These are phyloP conservation scores for Capitella teleta DNA, from an alignment of 1,140 invertebrate genomes.

Conservation along the genomic window DNA sequence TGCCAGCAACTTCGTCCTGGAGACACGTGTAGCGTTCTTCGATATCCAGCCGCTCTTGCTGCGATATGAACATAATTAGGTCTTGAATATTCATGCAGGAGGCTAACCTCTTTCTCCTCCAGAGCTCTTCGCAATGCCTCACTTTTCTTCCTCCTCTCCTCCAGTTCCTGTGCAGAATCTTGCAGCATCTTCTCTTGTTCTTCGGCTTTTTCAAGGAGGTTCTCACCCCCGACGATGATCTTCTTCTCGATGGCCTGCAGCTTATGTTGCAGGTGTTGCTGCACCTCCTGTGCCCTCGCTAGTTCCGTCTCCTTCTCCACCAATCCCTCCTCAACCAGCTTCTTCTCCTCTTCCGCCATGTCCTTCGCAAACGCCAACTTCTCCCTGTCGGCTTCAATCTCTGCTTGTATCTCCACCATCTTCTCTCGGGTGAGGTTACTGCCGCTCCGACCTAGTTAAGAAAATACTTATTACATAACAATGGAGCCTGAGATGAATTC, in stretches of 20 bases:
- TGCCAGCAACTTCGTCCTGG: conserved; percentile 75
- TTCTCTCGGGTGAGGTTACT: conserved; percentile 45
- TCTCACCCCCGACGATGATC: conserved; percentile 95
- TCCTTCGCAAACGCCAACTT: conserved; percentile 45
- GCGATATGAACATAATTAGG: too few species aligned
- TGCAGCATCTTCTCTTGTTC: conserved; percentile 82
- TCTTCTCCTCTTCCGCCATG: conserved; percentile 56
- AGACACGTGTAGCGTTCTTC: conserved; percentile 90
- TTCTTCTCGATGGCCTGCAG: conserved; percentile 84
- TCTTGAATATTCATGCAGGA: too few species aligned
- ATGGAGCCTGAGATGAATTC: too few species aligned
- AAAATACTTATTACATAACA: too few species aligned
- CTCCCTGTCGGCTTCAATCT: conserved; percentile 45
- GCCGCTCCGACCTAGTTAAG: too few species aligned
- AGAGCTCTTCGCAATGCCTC: conserved; percentile 59
- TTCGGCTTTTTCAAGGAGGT: conserved; percentile 93
- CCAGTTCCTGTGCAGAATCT: conserved; percentile 77
- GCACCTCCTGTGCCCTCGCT: conserved; percentile 48
- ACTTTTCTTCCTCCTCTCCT: conserved; percentile 70
- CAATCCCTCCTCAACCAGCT: conserved; percentile 48
- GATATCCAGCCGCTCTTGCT: conserved; percentile 83
- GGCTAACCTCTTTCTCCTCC: conserved; percentile 61
- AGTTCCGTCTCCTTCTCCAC: conserved; percentile 46
- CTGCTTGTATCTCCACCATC: conserved; percentile 42
- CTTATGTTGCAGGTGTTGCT: conserved; percentile 62